A percentile compares a stretch with the other conserved stretches of the same genome.
Conservation (phyloP, 1,140 invertebrate species). For the Mactra quadrangularis region DNA sequence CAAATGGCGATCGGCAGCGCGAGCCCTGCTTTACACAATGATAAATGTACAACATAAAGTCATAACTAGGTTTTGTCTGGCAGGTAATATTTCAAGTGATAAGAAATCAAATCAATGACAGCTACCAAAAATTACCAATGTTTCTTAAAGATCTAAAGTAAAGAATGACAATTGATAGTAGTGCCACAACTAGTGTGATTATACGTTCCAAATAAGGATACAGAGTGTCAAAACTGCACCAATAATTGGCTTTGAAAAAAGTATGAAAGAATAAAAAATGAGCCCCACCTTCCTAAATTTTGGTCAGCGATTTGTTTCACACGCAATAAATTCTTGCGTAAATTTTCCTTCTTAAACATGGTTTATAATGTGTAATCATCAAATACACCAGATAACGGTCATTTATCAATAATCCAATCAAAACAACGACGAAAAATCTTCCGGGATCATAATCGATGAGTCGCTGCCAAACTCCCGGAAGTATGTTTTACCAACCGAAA, state of each 20-base stretch:
- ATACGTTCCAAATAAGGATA: too few relatives aligned
- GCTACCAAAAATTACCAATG: too few relatives aligned
- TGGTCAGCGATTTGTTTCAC: slow-evolving; percentile 95
- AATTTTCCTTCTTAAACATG: slow-evolving; percentile 81
- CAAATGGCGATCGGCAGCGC: too few relatives aligned
- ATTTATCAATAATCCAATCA: neutral
- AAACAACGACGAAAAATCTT: slow-evolving; percentile 27
- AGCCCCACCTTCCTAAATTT: slow-evolving; percentile 91
- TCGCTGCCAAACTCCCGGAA: slow-evolving; percentile 38
- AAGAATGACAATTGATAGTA: too few relatives aligned
- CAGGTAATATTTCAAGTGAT: too few relatives aligned
- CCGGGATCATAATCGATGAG: slow-evolving; percentile 54
- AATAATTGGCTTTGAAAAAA: neutral
- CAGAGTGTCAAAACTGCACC: too few relatives aligned
- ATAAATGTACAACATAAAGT: too few relatives aligned
- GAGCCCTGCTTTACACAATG: too few relatives aligned
- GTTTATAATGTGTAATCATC: slow-evolving; percentile 6
- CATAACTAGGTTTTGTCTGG: too few relatives aligned
- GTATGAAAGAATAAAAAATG: slow-evolving; percentile 41
- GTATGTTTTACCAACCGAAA: neutral
- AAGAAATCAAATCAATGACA: too few relatives aligned
- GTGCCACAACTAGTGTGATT: too few relatives aligned
- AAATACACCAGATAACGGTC: neutral
- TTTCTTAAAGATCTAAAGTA: too few relatives aligned
- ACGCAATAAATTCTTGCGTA: slow-evolving; percentile 92